These are phyloP conservation scores for Apodemus speciosus DNA, from an alignment of 2,113 vertebrate species.

Conservation along the genomic window DNA sequence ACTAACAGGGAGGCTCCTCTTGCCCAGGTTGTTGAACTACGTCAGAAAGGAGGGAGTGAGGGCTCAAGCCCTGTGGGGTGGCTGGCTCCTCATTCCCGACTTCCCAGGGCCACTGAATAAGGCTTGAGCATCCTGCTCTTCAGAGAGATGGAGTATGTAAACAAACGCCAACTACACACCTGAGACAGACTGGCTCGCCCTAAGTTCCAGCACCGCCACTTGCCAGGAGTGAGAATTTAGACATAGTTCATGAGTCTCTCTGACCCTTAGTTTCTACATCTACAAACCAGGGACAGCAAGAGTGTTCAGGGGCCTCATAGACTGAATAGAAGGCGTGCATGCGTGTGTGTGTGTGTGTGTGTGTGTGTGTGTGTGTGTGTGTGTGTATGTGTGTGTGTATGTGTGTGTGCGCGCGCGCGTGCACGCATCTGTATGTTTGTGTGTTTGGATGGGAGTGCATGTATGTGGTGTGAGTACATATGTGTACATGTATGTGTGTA, in stretches of 20 bases:
- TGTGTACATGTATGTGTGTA: too few relatives aligned
- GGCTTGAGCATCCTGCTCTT: background rate
- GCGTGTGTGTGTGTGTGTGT: background rate
- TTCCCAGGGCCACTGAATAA: background rate
- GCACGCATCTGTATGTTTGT: accelerated
- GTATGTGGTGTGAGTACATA: background rate
- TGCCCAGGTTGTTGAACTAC: conserved; percentile 85
- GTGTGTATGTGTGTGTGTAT: accelerated
- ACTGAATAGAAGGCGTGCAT: too few relatives aligned
- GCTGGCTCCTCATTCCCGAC: background rate
- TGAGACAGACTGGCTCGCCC: background rate
- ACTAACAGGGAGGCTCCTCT: conserved; percentile 81
- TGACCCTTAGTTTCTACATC: background rate
- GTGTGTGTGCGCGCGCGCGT: too few relatives aligned
- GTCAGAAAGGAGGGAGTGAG: background rate
- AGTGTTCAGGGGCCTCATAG: background rate
- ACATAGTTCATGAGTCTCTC: background rate
- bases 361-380: background rate
- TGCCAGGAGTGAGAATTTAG: background rate
- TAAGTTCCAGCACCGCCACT: background rate
- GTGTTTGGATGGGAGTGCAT: background rate
- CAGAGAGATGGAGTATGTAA: background rate
- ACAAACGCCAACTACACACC: background rate
- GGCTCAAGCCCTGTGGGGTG: too few relatives aligned
- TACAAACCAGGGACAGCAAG: background rate